Conservation (phyloP, 2,797 vertebrate species). For the Lophotriccus pileatus region DNA sequence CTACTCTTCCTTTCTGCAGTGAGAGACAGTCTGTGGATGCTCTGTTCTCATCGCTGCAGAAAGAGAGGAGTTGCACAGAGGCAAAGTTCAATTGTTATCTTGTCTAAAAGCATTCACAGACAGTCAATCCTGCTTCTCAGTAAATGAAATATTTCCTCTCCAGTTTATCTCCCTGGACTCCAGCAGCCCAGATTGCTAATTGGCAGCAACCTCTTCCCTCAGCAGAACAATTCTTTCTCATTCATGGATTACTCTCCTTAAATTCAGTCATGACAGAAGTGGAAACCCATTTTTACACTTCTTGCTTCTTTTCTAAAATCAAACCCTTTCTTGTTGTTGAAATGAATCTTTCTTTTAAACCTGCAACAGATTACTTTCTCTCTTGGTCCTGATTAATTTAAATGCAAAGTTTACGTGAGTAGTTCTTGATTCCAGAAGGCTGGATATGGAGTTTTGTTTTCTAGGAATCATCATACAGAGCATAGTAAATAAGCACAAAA, state of each 20-base stretch:
- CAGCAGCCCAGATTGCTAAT: not conserved
- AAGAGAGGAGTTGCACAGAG: not conserved
- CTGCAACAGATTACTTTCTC: not conserved
- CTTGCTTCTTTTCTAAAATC: not conserved
- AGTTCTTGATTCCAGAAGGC: not conserved
- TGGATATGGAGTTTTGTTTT: not conserved
- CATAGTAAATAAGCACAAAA: constrained; percentile 1
- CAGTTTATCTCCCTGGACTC: constrained; percentile 4
- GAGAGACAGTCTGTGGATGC: not conserved
- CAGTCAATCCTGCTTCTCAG: not conserved
- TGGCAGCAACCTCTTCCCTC: not conserved
- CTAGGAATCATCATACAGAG: not conserved
- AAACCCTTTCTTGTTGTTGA: not conserved
- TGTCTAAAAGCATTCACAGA: not conserved
- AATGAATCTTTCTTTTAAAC: not conserved
- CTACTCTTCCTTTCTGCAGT: not conserved
- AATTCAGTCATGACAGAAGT: not conserved
- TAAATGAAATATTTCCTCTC: constrained; percentile 30
- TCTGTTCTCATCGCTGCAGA: not conserved
- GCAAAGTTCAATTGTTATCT: not conserved
- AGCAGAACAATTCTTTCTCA: constrained; percentile 5
- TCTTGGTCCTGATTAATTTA: not conserved
- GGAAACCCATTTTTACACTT: constrained; percentile 10
- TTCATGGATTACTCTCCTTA: not conserved
- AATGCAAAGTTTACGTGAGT: not conserved